Evolutionary conservation across 2,888 invertebrate species (phyloP).

Genomic region (Xylocampa areola): DNA sequence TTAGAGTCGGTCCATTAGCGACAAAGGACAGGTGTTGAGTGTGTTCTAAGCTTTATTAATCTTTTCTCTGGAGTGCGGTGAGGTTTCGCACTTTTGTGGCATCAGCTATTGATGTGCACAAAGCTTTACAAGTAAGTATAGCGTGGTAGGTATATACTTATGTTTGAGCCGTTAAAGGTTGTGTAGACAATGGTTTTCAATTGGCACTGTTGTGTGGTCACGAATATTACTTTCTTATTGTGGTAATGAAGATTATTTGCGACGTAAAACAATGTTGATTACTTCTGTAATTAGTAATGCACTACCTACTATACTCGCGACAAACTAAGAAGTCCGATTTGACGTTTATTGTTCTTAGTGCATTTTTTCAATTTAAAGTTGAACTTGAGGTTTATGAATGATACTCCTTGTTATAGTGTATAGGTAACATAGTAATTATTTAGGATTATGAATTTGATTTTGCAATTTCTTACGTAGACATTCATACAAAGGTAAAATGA

Average conservation of each 20-base stretch:
- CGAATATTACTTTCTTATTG: not conserved
- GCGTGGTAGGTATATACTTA: slow-evolving; percentile 33
- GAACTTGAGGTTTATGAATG: too few relatives aligned
- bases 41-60: slow-evolving; percentile 88
- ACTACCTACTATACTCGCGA: too few relatives aligned
- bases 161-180: slow-evolving; percentile 47
- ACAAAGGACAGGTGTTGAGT: slow-evolving; percentile 88
- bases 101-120: slow-evolving; percentile 78
- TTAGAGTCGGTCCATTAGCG: slow-evolving; percentile 85
- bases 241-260: not conserved
- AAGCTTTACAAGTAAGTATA: slow-evolving; percentile 66
- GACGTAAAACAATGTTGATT: not conserved
- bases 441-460: too few relatives aligned
- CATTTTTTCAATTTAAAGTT: too few relatives aligned
- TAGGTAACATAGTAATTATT: too few relatives aligned
- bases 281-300: too few relatives aligned
- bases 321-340: too few relatives aligned
- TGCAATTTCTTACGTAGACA: too few relatives aligned
- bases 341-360: too few relatives aligned
- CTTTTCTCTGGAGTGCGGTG: slow-evolving; percentile 79
- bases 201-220: slow-evolving; percentile 47
- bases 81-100: slow-evolving; percentile 85
- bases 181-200: slow-evolving; percentile 46
- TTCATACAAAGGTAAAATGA: too few relatives aligned
- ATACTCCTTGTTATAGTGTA: too few relatives aligned